Percentiles rank a stretch among this genome's conserved stretches.
Evolutionary conservation across 2,888 invertebrate genomes (phyloP).

Genomic region (Stenoptilia bipunctidactyla): DNA sequence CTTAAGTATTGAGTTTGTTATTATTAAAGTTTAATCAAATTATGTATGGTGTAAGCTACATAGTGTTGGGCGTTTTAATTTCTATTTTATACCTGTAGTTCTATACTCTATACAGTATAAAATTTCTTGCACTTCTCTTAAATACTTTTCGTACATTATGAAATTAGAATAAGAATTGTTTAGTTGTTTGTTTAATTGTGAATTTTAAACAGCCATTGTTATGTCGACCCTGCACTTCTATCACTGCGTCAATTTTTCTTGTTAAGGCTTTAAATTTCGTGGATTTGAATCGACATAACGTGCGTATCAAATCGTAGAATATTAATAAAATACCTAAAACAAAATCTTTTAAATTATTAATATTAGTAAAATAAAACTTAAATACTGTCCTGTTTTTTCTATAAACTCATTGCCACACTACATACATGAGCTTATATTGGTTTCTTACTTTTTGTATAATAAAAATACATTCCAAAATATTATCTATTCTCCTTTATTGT

Average conservation of each 20-base stretch:
- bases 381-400: conserved; percentile 47
- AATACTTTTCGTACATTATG: background rate
- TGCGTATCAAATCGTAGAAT: conserved; percentile 30
- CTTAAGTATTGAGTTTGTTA: too few relatives aligned
- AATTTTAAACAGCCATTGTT: conserved; percentile 20
- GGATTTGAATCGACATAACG: conserved; percentile 37
- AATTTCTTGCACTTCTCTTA: background rate
- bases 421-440: conserved; percentile 19
- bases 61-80: too few relatives aligned
- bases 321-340: conserved; percentile 13
- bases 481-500: conserved; percentile 25
- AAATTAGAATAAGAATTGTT: background rate
- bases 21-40: too few relatives aligned
- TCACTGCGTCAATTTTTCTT: conserved; percentile 26
- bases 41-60: too few relatives aligned
- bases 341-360: conserved; percentile 25
- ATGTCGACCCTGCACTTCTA: conserved; percentile 29
- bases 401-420: conserved; percentile 39
- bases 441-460: conserved; percentile 6
- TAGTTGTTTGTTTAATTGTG: conserved; percentile 8
- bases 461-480: conserved; percentile 35
- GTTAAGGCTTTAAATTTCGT: background rate
- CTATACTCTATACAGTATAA: too few relatives aligned
- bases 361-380: conserved; percentile 25
- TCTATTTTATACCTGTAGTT: too few relatives aligned